Conservation (phyloP, 2,113 vertebrate genomes). For the Crotalus tigris region DNA sequence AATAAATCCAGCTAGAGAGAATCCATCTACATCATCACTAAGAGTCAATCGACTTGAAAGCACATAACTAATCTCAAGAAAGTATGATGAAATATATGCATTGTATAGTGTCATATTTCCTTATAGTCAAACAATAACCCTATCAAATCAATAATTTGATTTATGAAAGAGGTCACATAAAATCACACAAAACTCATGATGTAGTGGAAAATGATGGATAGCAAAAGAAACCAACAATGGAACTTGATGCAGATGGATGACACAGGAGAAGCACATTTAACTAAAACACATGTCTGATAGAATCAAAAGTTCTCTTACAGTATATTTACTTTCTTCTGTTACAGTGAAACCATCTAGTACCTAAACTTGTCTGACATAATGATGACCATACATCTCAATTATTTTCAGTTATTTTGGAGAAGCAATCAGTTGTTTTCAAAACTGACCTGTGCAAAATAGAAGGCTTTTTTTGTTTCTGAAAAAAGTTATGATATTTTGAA, state of each 20-base stretch:
- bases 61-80: not conserved
- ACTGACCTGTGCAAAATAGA: not conserved
- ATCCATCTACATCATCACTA: not conserved
- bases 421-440: not conserved
- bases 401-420: not conserved
- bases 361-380: not conserved
- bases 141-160: not conserved
- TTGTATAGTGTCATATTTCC: not conserved
- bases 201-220: not conserved
- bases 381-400: not conserved
- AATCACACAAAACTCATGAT: not conserved
- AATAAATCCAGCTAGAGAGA: not conserved
- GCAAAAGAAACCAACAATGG: not conserved
- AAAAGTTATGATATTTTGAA: not conserved
- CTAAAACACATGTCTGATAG: not conserved
- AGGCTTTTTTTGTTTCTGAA: not conserved
- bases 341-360: not conserved
- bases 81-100: not conserved
- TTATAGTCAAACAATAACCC: not conserved
- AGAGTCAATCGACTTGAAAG: not conserved
- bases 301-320: not conserved
- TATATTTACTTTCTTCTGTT: not conserved
- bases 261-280: not conserved
- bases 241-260: not conserved
- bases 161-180: not conserved